A percentile compares a stretch with the other conserved stretches of the same genome.
Conservation (phyloP, 2,888 invertebrate genomes). For the Lithophane semibrunnea region DNA sequence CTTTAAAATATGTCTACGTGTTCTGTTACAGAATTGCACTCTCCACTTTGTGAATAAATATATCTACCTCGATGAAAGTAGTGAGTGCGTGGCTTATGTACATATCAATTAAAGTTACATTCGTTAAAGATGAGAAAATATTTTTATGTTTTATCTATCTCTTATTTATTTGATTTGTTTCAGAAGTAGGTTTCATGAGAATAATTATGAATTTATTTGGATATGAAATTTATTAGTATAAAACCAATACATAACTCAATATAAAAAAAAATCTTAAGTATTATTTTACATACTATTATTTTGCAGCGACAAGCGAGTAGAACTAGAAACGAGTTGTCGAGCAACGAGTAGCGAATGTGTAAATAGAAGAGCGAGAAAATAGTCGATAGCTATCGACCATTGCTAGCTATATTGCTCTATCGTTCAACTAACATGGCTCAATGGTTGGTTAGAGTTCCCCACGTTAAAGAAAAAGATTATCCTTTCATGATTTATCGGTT, state of each 20-base stretch:
- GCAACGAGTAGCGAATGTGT: too few relatives aligned
- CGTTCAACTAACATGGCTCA: background rate
- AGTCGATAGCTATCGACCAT: background rate
- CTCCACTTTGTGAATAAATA: constrained; percentile 54
- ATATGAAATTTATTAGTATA: background rate
- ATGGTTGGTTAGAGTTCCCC: background rate
- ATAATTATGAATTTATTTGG: background rate
- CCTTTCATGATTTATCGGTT: constrained; percentile 2
- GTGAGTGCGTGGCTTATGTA: constrained; percentile 11
- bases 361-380: background rate
- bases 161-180: background rate
- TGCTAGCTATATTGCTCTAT: background rate
- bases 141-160: background rate
- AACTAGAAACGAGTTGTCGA: too few relatives aligned
- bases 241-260: background rate
- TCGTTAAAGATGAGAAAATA: constrained; percentile 11
- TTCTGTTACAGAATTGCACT: constrained; percentile 59
- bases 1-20: constrained; percentile 72
- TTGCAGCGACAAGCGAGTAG: too few relatives aligned
- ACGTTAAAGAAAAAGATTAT: background rate
- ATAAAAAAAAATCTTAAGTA: background rate
- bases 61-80: constrained; percentile 14
- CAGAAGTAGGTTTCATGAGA: background rate
- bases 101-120: constrained; percentile 1
- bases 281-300: too few relatives aligned